Base-by-base conservation (phyloP, 2,888 invertebrate species). In the Ischnus inquisitorius region DNA sequence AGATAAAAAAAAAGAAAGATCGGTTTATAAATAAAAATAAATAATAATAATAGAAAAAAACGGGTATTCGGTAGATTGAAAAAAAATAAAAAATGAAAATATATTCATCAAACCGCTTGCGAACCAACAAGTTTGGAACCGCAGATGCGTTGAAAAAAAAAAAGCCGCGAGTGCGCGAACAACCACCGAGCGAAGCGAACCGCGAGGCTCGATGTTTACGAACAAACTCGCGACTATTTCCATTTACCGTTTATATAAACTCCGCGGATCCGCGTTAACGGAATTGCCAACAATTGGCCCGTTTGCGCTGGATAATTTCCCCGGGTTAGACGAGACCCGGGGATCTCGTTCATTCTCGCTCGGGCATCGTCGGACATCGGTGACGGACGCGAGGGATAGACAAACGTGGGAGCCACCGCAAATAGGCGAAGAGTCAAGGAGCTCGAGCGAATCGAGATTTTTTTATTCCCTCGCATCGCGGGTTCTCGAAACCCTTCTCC, bases 281-380 rank as follows among this genome's bases (percentile, higher is more conserved):
- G 12, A 88, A 88, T 89, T 88, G 85, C 83, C 82, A 86, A 88
- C 88, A 89, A 90, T 89, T 89, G 87, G 79, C 80, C 84, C 75
- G 84, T 88, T 85, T 54, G 12, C 54, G 19, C 22, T 34, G 12
- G 6, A 54, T 19, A 54, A 22, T 54, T 19, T 22, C 54, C 19
- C 22, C 19, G 54, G 54, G 54, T 54, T 54, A 54, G 10, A 12
- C 54, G 51, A 19, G 51, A 51, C 51, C 16, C 51, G 16, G 19
- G 19, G 8, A 16, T 51, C 19, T 10, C 19, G 8, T 4, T 19
- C 51, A 10, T 19, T 51, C 51, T 51, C 51, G 51, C 19, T 16
- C 8, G 10, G 10, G 19, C 10, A 22, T 54, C 19, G 5, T 54
- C 51, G 22, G 34, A 43, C 60, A 57, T 62, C 48, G 34, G 60